Evolutionary conservation across 1,140 invertebrate species (phyloP), one percentile per base, ranked within the genome.

Genomic region (Periplaneta americana): DNA sequence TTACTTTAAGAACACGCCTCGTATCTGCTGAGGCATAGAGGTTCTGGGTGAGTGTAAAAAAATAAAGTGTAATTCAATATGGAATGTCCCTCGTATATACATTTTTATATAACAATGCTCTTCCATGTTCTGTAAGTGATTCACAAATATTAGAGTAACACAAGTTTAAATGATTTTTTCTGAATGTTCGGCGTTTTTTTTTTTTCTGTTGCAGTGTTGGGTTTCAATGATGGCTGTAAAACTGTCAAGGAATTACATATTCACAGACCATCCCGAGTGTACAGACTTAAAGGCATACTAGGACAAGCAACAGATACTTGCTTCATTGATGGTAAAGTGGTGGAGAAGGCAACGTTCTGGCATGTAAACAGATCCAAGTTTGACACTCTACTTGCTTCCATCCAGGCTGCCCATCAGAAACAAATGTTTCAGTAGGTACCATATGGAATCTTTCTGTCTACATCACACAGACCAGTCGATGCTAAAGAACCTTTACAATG

Each of bases 331-430:
- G 96, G 96, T 15, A 93, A 89, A 87, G 89, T 96, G 37, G 86
- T 94, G 1, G 93, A 95, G 85, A 92, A 92, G 84, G 89, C 94
- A 6, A 94, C 92, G 22, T 97, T 91, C 86, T 88, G 89, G 74
- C 93, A 95, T 88, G 88, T 98, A 0, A 92, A 86, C 34, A 88
- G 91, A 81, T 87, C 86, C 34, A 90, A 92, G 81, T 88, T 98
- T 15, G 95, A 97, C 84, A 90, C 89, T 83, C 85, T 96, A 15
- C 90, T 96, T 39, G 90, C 94, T 11, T 89, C 93, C 8, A 93
- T 96, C 86, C 95, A 98, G 88, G 92, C 95, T 15, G 91, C 93
- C 34, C 95, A 97, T 88, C 96, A 97, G 87, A 92, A 91, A 83
- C 91, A 93, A 85, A 96, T 97, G 93, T 97, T 93, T 87, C 89